Evolutionary conservation across 2,797 vertebrate genomes (phyloP), one percentile per base, ranked within the genome.

Genomic region (Tauraco hartlaubi): DNA sequence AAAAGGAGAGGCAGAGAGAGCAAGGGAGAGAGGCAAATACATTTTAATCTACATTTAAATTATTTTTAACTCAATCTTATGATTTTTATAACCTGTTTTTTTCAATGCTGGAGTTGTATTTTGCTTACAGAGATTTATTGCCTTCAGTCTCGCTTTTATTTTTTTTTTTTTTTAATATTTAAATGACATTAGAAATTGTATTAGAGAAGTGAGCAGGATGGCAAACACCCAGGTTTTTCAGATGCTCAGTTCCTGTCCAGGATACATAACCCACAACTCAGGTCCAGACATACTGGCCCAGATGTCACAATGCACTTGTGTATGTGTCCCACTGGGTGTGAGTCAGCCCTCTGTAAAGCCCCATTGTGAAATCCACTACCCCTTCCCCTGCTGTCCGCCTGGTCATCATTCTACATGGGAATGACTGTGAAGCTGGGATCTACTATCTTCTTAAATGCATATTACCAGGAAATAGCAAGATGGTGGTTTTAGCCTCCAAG

Each of bases 401-500:
- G 52, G 15, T 1, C 5, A 35, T 35, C 41, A 11, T 56, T 74
- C 37, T 59, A 6, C 17, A 12, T 0, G 1, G 29, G 58, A 68
- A 56, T 7, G 35, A 21, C 44, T 33, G n/a, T 25, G 33, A 79
- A 72, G 21, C 35, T 2, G 19, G 29, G 28, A 61, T 80, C 48
- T 71, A 8, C 29, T 14, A 10, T 3, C 7, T 89, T 82, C 59
- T 59, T 82, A 49, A 82, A 66, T 71, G 31, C 14, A 2, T 49
- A 55, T 84, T 82, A 37, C 56, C 68, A 37, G 37, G 52, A 91
- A 92, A 49, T 35, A 63, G 41, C 2, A 3, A 80, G 55, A 49
- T 44, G 43, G n/a, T 84, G 73, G 48, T n/a, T 93, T 84, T 66
- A 81, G 58, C 25, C 9, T 87, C 56, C 52, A 55, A 73, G 67